Conservation (phyloP, 2,113 vertebrate species). For the Coptodon rendalli region DNA sequence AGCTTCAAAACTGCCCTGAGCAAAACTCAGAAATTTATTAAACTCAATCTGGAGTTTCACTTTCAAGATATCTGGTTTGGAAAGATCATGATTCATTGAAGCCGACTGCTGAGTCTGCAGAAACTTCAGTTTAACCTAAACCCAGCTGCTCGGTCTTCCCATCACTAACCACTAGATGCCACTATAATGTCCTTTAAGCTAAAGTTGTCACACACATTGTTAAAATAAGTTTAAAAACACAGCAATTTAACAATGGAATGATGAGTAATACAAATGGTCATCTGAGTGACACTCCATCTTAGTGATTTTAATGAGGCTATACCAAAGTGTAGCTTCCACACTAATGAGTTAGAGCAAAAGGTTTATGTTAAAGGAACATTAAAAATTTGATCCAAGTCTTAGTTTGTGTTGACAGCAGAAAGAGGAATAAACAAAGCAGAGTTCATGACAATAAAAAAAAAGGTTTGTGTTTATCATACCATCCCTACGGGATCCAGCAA, state of each 20-base stretch:
- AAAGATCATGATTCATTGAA: neutral
- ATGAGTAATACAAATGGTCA: neutral
- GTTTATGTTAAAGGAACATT: neutral
- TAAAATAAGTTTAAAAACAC: neutral
- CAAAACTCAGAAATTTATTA: neutral
- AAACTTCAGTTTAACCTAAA: neutral
- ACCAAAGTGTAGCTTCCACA: neutral
- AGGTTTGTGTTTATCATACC: conserved; percentile 35
- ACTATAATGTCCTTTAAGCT: neutral
- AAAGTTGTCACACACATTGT: neutral
- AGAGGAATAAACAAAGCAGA: neutral
- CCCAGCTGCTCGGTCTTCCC: neutral
- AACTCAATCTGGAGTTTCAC: neutral
- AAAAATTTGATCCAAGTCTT: neutral
- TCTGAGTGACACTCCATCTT: neutral
- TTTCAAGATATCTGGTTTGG: neutral
- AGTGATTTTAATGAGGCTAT: neutral
- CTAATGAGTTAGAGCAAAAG: neutral
- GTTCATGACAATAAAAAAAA: neutral
- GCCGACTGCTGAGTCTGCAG: neutral
- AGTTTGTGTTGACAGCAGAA: neutral
- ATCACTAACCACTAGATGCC: conserved; percentile 28
- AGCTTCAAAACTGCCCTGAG: neutral
- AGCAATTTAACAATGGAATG: neutral
- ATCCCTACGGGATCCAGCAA: conserved; percentile 74